phyloP scores from a whole-genome alignment of 2,888 invertebrate species.

The Lepidochrysops patricia region DNA sequence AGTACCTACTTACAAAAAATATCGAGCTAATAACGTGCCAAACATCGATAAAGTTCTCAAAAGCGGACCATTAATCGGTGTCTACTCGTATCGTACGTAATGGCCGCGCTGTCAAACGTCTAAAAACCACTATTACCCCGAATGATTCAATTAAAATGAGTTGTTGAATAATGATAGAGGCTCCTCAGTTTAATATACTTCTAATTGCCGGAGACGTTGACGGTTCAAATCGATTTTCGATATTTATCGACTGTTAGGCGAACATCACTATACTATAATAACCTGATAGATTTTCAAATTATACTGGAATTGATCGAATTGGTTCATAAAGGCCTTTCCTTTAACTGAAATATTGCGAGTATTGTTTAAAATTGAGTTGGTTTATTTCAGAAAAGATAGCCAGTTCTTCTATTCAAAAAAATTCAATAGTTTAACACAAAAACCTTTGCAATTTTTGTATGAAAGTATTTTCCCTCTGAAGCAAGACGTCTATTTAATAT shows the following conservation, averaged over 20 bases:
- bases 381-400: too few species aligned
- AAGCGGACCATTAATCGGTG: conserved; percentile 41
- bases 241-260: conserved; percentile 18
- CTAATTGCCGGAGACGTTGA: conserved; percentile 18
- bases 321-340: too few species aligned
- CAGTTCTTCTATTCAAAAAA: too few species aligned
- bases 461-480: too few species aligned
- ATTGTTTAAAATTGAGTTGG: too few species aligned
- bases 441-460: too few species aligned
- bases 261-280: conserved; percentile 2
- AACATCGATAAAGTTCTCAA: conserved; percentile 21
- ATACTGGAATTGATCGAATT: background rate
- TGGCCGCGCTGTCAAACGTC: conserved; percentile 58
- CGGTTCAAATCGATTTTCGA: conserved; percentile 17
- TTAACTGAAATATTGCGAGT: too few species aligned
- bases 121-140: conserved; percentile 55
- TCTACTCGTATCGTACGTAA: conserved; percentile 44
- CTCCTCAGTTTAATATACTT: conserved; percentile 28
- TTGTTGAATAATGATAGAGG: conserved; percentile 48
- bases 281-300: background rate
- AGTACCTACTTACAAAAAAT: background rate
- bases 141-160: conserved; percentile 68
- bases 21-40: conserved; percentile 15
- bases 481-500: background rate
- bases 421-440: too few species aligned